Base-by-base conservation (phyloP, 2,888 invertebrate species). In the Chromoteleia sp. region DNA sequence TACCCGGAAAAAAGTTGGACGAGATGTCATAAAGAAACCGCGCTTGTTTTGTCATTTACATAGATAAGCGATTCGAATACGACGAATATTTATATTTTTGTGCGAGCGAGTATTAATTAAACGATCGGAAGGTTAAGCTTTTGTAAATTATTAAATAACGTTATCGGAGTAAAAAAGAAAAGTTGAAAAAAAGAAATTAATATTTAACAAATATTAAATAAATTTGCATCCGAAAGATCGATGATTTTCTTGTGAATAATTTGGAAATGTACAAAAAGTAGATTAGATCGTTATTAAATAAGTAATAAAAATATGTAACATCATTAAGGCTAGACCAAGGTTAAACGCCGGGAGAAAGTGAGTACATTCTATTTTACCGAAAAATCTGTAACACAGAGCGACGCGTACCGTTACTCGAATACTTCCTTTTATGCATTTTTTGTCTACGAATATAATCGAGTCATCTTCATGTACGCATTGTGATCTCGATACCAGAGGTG, bases 1-100 rank as follows among this genome's bases (percentile, higher is more conserved):
- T 82, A 70, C 21, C 82, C 68, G 82, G 82, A 82, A 82, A 77
- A 78, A 82, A 82, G 70, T 17, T 70, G 12, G 67, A 25, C 5
- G 6, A 65, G 61, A 54, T 70, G 59, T 21, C 56, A 45, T 41
- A 71, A 67, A 71, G 54, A 67, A 65, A 61, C 71, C 65, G 59
- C 71, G 52, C 12, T 61, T 65, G 10, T 78, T 70, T 50, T 39
- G 25, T 39, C 36, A 65, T 82, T 77, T 59, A 33, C 63, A 74
- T 63, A 56, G 61, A 39, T 54, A 58, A 68, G 36, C 43, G 48
- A 58, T 52, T 75, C 17, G 2, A 17, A 12, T 67, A 65, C 14
- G 25, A 50, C 58, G 15, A 75, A 74, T 59, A 67, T 48, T 61
- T 25, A 19, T 58, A 54, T 54, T 79, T 48, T 48, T 45, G 25